Conservation (phyloP, 2,888 invertebrate genomes). For the Tuberolachnus salignus region DNA sequence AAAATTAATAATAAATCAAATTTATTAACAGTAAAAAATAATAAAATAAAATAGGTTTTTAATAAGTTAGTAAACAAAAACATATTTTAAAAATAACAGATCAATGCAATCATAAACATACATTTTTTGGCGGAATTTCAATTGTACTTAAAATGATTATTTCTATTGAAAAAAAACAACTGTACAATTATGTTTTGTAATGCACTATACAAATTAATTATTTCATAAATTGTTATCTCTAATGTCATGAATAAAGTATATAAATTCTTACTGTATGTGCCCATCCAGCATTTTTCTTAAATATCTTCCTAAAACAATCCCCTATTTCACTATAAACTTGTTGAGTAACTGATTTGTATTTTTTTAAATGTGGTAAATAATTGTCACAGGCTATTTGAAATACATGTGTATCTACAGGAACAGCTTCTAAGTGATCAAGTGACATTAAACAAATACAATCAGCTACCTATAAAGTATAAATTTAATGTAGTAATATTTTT, state of each 20-base stretch:
- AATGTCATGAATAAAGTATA: background rate
- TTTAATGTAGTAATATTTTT: background rate
- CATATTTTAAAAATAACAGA: too few relatives aligned
- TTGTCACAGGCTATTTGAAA: slow-evolving; percentile 81
- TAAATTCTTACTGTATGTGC: slow-evolving; percentile 78
- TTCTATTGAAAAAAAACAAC: too few relatives aligned
- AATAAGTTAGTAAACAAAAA: too few relatives aligned
- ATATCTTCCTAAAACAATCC: slow-evolving; percentile 76
- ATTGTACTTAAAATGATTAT: too few relatives aligned
- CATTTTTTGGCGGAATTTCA: too few relatives aligned
- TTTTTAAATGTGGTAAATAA: slow-evolving; percentile 77
- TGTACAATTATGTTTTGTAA: too few relatives aligned
- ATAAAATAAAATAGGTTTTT: too few relatives aligned
- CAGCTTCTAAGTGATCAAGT: slow-evolving; percentile 81
- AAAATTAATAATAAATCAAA: too few relatives aligned
- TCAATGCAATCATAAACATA: too few relatives aligned
- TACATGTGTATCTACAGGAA: slow-evolving; percentile 97
- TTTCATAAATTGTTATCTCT: too few relatives aligned
- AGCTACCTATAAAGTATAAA: slow-evolving; percentile 72
- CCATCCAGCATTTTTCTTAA: slow-evolving; percentile 91
- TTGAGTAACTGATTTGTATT: slow-evolving; percentile 78
- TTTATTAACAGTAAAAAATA: too few relatives aligned
- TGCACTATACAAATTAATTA: too few relatives aligned
- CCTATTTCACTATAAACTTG: slow-evolving; percentile 87
- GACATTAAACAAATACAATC: slow-evolving; percentile 99